phyloP scores from a whole-genome alignment of 1,140 invertebrate species.

The Zaprionus ghesquierei region DNA sequence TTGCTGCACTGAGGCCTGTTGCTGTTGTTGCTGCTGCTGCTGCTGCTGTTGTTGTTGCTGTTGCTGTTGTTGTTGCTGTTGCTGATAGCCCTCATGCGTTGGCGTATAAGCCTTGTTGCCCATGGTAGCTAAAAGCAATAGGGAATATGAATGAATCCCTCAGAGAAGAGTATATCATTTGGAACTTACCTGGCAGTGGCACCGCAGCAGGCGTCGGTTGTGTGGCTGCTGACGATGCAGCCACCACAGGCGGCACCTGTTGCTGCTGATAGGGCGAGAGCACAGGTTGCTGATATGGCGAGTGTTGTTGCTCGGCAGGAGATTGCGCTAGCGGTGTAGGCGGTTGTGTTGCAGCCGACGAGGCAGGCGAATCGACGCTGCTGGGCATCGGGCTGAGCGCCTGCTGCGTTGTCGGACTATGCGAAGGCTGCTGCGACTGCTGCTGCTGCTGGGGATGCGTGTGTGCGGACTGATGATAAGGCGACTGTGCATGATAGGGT shows the following conservation, averaged over 20 bases:
- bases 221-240: slow-evolving; percentile 31
- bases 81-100: slow-evolving; percentile 46
- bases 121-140: slow-evolving; percentile 20
- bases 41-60: slow-evolving; percentile 24
- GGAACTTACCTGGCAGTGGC: slow-evolving; percentile 40
- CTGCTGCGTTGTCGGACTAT: slow-evolving; percentile 62
- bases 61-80: slow-evolving; percentile 43
- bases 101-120: slow-evolving; percentile 49
- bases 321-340: slow-evolving; percentile 69
- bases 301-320: slow-evolving; percentile 74
- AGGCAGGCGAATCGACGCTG: slow-evolving; percentile 72
- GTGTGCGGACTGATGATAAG: slow-evolving; percentile 74
- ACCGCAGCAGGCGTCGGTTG: slow-evolving; percentile 26
- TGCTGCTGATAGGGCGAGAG: slow-evolving; percentile 68
- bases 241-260: slow-evolving; percentile 45
- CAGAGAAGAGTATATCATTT: not conserved
- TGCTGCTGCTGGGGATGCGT: slow-evolving; percentile 46
- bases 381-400: slow-evolving; percentile 68
- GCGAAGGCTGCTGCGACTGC: slow-evolving; percentile 47
- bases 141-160: not conserved
- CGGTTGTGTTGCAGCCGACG: slow-evolving; percentile 73
- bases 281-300: slow-evolving; percentile 76
- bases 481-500: slow-evolving; percentile 83
- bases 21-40: slow-evolving; percentile 33
- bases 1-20: slow-evolving; percentile 51